phyloP scores from a whole-genome alignment of 2,113 vertebrate genomes.

The Trichechus manatus region DNA sequence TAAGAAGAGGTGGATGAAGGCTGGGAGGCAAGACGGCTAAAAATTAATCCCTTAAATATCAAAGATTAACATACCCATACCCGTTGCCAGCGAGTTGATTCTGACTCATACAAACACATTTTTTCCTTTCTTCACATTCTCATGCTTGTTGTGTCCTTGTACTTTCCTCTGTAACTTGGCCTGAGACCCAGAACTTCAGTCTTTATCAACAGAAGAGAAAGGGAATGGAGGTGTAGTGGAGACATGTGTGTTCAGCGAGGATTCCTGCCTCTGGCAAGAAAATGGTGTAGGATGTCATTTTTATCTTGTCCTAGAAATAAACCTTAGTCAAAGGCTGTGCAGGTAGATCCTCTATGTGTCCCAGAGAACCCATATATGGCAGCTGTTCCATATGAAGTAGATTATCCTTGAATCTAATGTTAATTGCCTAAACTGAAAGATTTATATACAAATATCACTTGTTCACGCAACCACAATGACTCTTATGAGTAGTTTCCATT shows the following conservation, averaged over 20 bases:
- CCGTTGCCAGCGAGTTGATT: no score
- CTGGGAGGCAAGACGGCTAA: not conserved
- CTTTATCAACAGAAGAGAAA: conserved; percentile 27
- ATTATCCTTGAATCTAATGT: not conserved
- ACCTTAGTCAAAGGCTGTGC: not conserved
- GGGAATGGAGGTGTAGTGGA: not conserved
- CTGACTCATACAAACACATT: not conserved
- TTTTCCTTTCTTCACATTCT: not conserved
- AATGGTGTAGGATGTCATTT: not conserved
- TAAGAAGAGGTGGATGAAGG: not conserved
- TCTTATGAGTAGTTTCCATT: not conserved
- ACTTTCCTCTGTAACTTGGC: not conserved
- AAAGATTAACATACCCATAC: not conserved
- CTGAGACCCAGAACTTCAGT: not conserved
- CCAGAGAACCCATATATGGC: not conserved
- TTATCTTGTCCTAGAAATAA: not conserved
- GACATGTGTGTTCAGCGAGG: not conserved
- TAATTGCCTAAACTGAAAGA: not conserved
- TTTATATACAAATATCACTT: not conserved
- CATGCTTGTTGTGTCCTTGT: not conserved
- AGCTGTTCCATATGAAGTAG: not conserved
- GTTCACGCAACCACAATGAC: not conserved
- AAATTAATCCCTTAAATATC: not conserved
- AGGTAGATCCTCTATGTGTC: not conserved
- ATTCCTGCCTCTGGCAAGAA: conserved; percentile 8